Base-by-base conservation (phyloP, 2,797 vertebrate genomes). In the Anguilla pacifica region DNA sequence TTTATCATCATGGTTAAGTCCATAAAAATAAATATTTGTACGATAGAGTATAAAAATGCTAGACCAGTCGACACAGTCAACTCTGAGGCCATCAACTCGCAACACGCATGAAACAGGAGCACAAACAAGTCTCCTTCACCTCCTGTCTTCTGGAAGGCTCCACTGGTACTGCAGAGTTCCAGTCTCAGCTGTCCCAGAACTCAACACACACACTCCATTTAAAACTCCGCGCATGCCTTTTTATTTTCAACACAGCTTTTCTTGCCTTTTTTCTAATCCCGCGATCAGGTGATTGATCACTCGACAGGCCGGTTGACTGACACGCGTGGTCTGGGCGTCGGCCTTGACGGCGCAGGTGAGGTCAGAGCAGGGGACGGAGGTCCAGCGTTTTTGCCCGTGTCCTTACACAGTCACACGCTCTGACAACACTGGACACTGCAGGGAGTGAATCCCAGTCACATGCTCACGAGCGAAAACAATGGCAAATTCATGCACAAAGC, bases 381-480 rank as follows among this genome's bases (percentile, higher is more conserved):
- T 6, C 17, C 43, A 22, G 17, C 4, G 0, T 6, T n/a, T 9
- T 6, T 19, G 35, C 77, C 9, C 43, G 6, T 25, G 17, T n/a
- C 77, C 77, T 81, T 81, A 81, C 77, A 81, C 19, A 19, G 43
- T n/a, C 43, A 83, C 49, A 83, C 31, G n/a, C n/a, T 17, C 51
- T 11, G 43, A 57, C 51, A 31, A 79, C 35, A 57, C 72, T 88
- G 77, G 77, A 84, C 59, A 61, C 84, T 84, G 85, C 86, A 89
- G 81, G 64, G 77, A 35, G 61, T 84, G 83, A 88, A 91, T 90
- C 25, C 61, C 82, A 89, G 84, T 87, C 89, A 91, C 86, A 90
- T 89, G 89, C 82, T 88, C 83, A 83, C 72, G 53, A 87, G 83
- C 25, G 72, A 83, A 88, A 53, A 89, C 88, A 89, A 82, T 67